A percentile compares a stretch with the other conserved stretches of the same genome.
Conservation (phyloP, 2,888 invertebrate genomes). For the Drosophila suboccidentalis region DNA sequence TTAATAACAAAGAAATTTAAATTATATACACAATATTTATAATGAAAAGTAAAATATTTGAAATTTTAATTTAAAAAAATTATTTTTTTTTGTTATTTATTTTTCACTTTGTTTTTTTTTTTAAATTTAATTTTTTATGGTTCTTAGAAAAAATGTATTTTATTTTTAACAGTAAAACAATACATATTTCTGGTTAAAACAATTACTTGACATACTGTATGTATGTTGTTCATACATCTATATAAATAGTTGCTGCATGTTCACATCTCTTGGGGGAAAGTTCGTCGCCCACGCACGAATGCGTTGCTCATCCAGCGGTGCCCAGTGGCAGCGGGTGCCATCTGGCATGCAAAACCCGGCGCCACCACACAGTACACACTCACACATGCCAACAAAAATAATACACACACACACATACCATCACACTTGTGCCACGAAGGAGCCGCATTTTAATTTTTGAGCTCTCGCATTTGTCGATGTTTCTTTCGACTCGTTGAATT, state of each 20-base stretch:
- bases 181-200: neutral
- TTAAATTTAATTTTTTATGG: too few relatives aligned
- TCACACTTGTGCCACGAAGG: neutral
- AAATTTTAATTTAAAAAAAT: too few relatives aligned
- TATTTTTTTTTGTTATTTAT: too few relatives aligned
- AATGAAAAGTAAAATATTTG: too few relatives aligned
- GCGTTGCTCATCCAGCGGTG: conserved; percentile 66
- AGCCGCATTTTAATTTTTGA: conserved; percentile 21
- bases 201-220: neutral
- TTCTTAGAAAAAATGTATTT: too few relatives aligned
- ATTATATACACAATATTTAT: too few relatives aligned
- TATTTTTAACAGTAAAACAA: neutral
- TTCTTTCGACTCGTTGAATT: conserved; percentile 51
- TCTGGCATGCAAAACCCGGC: conserved; percentile 48
- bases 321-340: conserved; percentile 25
- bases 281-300: conserved; percentile 75
- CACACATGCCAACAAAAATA: neutral
- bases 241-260: conserved; percentile 66
- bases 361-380: conserved; percentile 13
- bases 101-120: too few relatives aligned
- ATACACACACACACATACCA: neutral
- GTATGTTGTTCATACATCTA: neutral
- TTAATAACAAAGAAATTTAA: too few relatives aligned
- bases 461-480: conserved; percentile 14
- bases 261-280: conserved; percentile 66